Evolutionary conservation across 35 echinoderm and acorn worm genomes (phyloP).

Genomic region (Chiridota heheva): DNA sequence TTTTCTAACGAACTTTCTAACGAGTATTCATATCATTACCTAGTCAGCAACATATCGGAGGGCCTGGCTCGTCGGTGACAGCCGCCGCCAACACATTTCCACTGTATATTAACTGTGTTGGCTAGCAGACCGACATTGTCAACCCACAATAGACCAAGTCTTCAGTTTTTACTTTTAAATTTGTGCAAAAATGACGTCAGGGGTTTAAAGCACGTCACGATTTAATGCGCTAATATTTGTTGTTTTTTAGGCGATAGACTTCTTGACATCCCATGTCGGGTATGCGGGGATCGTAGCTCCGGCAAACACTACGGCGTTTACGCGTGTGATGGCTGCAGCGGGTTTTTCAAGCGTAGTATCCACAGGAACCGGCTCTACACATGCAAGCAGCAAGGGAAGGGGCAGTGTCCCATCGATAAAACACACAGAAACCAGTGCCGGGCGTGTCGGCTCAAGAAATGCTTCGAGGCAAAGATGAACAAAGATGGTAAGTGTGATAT

Average conservation of each 20-base stretch:
- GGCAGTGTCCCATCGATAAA: constrained; percentile 89
- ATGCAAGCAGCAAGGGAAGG: constrained; percentile 86
- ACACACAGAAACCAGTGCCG: constrained; percentile 97
- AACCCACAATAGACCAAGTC: no score
- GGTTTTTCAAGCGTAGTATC: constrained; percentile 98
- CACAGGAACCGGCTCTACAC: constrained; percentile 84
- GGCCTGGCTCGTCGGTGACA: no score
- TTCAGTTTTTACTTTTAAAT: no score
- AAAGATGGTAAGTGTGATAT: constrained; percentile 81
- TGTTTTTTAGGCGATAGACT: constrained; percentile 62
- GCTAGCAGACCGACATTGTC: no score
- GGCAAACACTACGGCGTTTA: constrained; percentile 99
- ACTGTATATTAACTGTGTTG: no score
- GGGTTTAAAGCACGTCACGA: no score
- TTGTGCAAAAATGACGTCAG: no score
- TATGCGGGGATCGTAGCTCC: constrained; percentile 92
- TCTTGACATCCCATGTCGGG: constrained; percentile 93
- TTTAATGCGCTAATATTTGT: no score
- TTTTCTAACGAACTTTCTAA: no score
- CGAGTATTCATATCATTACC: no score
- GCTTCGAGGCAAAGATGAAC: constrained; percentile 96
- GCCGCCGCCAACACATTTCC: no score
- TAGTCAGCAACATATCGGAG: no score
- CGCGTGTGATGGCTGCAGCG: constrained; percentile 98
- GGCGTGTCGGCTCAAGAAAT: constrained; percentile 90